A percentile compares a stretch with the other conserved stretches of the same genome.
phyloP scores from a whole-genome alignment of 2,888 invertebrate genomes.

The Reticulitermes lucifugus region DNA sequence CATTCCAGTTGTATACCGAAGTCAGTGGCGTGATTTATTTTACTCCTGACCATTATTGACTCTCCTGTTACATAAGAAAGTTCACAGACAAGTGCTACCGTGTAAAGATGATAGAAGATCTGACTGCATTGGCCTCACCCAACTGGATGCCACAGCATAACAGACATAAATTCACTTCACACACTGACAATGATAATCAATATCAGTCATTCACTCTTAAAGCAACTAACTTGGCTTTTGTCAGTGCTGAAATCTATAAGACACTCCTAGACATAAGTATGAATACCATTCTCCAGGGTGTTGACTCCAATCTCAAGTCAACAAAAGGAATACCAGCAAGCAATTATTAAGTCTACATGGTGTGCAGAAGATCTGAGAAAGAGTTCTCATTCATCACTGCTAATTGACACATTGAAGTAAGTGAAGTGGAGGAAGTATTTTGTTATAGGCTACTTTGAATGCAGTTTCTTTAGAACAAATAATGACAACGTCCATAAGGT shows the following conservation, averaged over 20 bases:
- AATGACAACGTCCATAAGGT: neutral
- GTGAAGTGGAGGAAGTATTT: neutral
- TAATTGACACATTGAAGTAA: neutral
- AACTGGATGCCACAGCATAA: neutral
- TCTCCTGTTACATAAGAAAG: neutral
- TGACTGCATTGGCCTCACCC: neutral
- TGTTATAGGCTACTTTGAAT: neutral
- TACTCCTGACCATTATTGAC: neutral
- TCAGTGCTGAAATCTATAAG: conserved; percentile 7
- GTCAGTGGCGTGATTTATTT: neutral
- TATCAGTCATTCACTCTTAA: neutral
- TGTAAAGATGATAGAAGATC: neutral
- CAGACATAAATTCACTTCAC: neutral
- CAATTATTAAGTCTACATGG: neutral
- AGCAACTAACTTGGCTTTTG: conserved; percentile 4
- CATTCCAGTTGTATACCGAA: too few relatives aligned
- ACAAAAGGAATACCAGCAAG: neutral
- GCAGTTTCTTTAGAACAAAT: neutral
- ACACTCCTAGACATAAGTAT: neutral
- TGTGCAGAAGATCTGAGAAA: neutral
- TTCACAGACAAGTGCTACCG: neutral
- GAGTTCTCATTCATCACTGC: neutral
- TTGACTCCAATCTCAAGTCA: neutral
- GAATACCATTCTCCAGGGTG: neutral
- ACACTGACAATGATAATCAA: neutral